Base-by-base conservation (phyloP, 2,797 vertebrate species). In the Danio aesculapii region DNA sequence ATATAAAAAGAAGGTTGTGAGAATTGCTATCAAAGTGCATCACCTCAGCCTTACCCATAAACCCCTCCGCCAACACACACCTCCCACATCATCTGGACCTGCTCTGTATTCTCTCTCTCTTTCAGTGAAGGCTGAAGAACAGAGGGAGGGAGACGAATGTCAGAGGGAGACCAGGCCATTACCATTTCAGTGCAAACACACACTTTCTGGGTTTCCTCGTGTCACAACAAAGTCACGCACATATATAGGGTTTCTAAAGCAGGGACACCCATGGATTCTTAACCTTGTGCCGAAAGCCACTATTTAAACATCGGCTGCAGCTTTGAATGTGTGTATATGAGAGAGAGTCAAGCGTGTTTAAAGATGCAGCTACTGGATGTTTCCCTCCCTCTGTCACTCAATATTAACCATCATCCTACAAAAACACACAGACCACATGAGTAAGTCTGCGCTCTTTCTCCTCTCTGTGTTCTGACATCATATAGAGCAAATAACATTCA, bases 91-190 rank as follows among this genome's bases (percentile, higher is more conserved):
- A 88, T 87, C 87, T 82, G 75, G 77, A 81, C 83, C 88, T 90
- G 89, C 83, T 92, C 90, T 89, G 85, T 89, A 90, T 92, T 90
- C 90, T 61, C 82, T 85, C 71, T 84, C 83, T 86, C 90, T 91
- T 84, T 83, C 85, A 88, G 84, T 83, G 86, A 92, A 83, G 81
- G 85, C 83, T 85, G 82, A 81, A 86, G 86, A 90, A 91, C 59
- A 84, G 83, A 89, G 87, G 75, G 84, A 88, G 88, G 86, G 85
- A 90, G 86, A 72, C 43, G 62, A 74, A 78, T 87, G 79, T 86
- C 77, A 85, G 84, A 86, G 57, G 19, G 41, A 72, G 73, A 64
- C 49, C 71, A 69, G 68, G 82, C 69, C 52, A 86, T 87, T 87
- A 88, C 58, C 44, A 74, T 85, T 87, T 87, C 85, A 82, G 75